Percentiles rank a stretch among this genome's conserved stretches.
These are phyloP conservation scores for silkworm (Bombyx mori) DNA, from an alignment of 1,140 invertebrate species.

Conservation along the genomic window ASM3026992v2 NC_085127.1:2264501-2265000, in stretches of 20 bases:
- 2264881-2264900: background rate
- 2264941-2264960: too few relatives aligned
- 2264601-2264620: constrained; percentile 58
- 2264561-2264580: constrained; percentile 29
- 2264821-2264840: background rate
- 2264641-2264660: constrained; percentile 74
- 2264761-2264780: constrained; percentile 60
- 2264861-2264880: background rate
- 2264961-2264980: background rate
- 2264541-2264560: constrained; percentile 71
- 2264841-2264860: background rate
- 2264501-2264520: constrained; percentile 61
- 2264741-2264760: constrained; percentile 72
- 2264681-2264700: constrained; percentile 71
- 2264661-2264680: constrained; percentile 72
- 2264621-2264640: constrained; percentile 73
- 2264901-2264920: background rate
- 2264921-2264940: background rate
- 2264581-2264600: constrained; percentile 25
- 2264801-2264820: background rate
- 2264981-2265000: constrained; percentile 7
- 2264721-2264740: constrained; percentile 70
- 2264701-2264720: constrained; percentile 71
- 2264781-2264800: constrained; percentile 44
- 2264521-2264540: constrained; percentile 70